These are phyloP conservation scores for Eulemur rubriventer DNA, from an alignment of 2,797 vertebrate species.

Conservation along the genomic window DNA sequence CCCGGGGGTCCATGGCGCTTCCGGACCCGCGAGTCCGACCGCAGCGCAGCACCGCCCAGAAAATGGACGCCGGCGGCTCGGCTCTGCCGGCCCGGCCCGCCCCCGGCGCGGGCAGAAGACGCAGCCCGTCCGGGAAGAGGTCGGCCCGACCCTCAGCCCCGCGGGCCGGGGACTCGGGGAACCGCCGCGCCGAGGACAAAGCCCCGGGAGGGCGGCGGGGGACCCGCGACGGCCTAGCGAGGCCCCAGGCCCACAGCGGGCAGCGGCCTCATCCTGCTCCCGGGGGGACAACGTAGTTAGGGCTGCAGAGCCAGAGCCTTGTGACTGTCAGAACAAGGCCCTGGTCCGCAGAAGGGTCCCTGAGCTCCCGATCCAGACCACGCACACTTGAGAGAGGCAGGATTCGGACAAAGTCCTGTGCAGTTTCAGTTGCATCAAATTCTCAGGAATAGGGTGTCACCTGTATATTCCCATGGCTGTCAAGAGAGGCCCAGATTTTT, in stretches of 20 bases:
- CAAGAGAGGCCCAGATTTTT: not conserved
- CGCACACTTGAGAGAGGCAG: not conserved
- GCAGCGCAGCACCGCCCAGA: slow-evolving; percentile 78
- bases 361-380: not conserved
- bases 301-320: not conserved
- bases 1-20: slow-evolving; percentile 76
- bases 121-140: not conserved
- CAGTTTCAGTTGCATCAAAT: not conserved
- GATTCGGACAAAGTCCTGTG: not conserved
- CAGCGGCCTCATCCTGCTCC: not conserved
- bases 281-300: not conserved
- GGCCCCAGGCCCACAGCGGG: not conserved
- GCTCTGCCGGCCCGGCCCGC: slow-evolving; percentile 60
- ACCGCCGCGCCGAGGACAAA: not conserved
- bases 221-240: not conserved
- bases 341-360: not conserved
- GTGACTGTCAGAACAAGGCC: not conserved
- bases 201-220: not conserved
- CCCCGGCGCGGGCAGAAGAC: slow-evolving; percentile 59
- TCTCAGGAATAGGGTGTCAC: not conserved
- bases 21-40: slow-evolving; percentile 71
- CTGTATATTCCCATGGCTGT: not conserved
- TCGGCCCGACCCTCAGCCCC: not conserved
- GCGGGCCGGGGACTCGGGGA: not conserved
- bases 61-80: slow-evolving; percentile 76